Evolutionary conservation across 2,113 vertebrate species (phyloP), one percentile per base, ranked within the genome.

Genomic region (Anoura caudifer): DNA sequence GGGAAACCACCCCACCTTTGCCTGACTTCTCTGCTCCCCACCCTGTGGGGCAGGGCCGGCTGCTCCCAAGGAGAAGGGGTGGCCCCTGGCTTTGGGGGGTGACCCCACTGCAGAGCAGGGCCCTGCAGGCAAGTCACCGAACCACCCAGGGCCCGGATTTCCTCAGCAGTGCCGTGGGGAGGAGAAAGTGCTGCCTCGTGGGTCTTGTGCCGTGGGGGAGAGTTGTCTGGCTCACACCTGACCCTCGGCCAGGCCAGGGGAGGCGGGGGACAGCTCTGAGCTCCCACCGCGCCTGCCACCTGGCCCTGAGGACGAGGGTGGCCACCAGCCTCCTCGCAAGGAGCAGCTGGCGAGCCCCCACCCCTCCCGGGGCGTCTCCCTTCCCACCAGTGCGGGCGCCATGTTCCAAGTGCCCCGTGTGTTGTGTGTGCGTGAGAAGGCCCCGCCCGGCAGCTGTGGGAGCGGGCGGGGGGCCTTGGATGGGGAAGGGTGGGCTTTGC

Each of bases 361-460:
- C 69, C 43, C 47, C 43, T 28, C 16, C 36, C 2, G 28, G 36
- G 36, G 7, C 4, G 0, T 14, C 22, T n/a, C 84, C 36, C 73
- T 45, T 2, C 4, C 24, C 38, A 15, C 7, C 1, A 0, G 12
- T 2, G 76, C 28, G 2, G 38, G 72, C 17, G 31, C 26, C 0
- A 12, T 14, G 19, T n/a, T 38, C 26, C 12, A 3, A 28, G 50
- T 1, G 1, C 28, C 17, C 76, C 16, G 26, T 4, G 4, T 70
- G 36, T 43, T 17, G 45, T 12, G 0, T 26, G 0, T 20, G 0
- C 14, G 0, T 15, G 3, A 20, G 12, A 9, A 1, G 4, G 2
- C 20, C 50, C 54, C 33, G 22, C 0, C 79, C 2, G 0, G 28
- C 16, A 52, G 54, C 56, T 84, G n/a, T 38, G 2, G 33, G 54